These are phyloP conservation scores for Gymnoscopelus braueri DNA, from an alignment of 2,797 vertebrate species.

Conservation along the genomic window DNA sequence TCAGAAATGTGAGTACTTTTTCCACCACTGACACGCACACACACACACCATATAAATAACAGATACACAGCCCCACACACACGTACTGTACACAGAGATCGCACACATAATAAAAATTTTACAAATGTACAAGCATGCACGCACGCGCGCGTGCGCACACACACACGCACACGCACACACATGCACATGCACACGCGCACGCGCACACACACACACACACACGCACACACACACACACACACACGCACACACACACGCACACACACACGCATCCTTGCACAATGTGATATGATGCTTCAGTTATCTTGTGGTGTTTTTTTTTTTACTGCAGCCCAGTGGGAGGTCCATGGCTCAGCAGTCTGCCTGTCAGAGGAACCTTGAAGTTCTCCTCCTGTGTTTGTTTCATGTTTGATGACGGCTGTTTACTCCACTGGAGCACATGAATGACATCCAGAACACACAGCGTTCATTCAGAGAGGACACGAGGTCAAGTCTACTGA, in stretches of 20 bases:
- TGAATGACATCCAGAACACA: neutral
- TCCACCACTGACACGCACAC: neutral
- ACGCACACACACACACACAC: neutral
- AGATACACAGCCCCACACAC: neutral
- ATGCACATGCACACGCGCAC: neutral
- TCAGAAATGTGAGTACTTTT: too few species aligned
- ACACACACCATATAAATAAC: too few species aligned
- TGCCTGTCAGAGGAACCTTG: neutral
- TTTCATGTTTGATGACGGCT: too few species aligned
- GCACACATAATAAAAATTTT: too few species aligned
- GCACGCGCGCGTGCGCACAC: neutral
- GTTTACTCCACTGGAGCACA: too few species aligned
- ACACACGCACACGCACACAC: conserved; percentile 10
- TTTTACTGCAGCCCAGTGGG: neutral
- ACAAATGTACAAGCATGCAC: too few species aligned
- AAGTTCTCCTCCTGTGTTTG: neutral
- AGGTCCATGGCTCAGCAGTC: neutral
- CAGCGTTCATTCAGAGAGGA: neutral
- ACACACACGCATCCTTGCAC: too few species aligned
- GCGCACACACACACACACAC: neutral
- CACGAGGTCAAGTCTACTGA: too few species aligned
- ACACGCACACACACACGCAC: neutral
- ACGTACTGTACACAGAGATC: too few species aligned
- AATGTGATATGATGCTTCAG: neutral
- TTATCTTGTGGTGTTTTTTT: neutral